A percentile compares a stretch with the other conserved stretches of the same genome.
phyloP scores from a whole-genome alignment of 2,888 invertebrate species.

The Sesia apiformis region DNA sequence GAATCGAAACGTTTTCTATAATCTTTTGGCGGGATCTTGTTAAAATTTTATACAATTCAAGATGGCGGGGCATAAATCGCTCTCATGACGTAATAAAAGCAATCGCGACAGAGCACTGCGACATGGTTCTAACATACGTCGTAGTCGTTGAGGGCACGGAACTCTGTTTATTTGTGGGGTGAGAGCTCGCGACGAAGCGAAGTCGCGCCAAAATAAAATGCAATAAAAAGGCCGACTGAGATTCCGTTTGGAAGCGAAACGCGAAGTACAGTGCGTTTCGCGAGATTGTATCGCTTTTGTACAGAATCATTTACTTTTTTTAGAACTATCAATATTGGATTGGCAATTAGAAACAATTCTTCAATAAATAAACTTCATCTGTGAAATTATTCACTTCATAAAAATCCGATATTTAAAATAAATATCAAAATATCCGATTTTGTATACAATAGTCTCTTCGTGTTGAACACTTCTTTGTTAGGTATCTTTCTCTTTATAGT shows the following conservation, averaged over 20 bases:
- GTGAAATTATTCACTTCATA: no score
- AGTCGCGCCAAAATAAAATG: conserved; percentile 38
- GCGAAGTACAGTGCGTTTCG: conserved; percentile 18
- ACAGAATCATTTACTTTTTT: no score
- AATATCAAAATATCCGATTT: no score
- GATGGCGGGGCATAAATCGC: conserved; percentile 22
- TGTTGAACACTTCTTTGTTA: no score
- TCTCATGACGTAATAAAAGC: conserved; percentile 22
- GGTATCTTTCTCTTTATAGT: no score
- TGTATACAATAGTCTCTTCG: no score
- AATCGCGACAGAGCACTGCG: conserved; percentile 15
- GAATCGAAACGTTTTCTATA: no score
- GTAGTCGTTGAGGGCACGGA: conserved; percentile 11
- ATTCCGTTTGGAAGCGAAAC: conserved; percentile 22
- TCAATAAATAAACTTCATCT: no score
- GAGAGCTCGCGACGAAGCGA: conserved; percentile 12
- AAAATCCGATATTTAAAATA: no score
- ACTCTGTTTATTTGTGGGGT: conserved; percentile 16
- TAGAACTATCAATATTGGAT: no score
- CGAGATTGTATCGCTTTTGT: no score
- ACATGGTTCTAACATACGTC: conserved; percentile 18
- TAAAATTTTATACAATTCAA: conserved; percentile 17
- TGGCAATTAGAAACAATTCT: no score
- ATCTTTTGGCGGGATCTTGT: conserved; percentile 11
- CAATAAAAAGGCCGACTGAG: conserved; percentile 37